A percentile compares a stretch with the other conserved stretches of the same genome.
Evolutionary conservation across 2,888 invertebrate species (phyloP).

Genomic region (Steromphala cineraria): DNA sequence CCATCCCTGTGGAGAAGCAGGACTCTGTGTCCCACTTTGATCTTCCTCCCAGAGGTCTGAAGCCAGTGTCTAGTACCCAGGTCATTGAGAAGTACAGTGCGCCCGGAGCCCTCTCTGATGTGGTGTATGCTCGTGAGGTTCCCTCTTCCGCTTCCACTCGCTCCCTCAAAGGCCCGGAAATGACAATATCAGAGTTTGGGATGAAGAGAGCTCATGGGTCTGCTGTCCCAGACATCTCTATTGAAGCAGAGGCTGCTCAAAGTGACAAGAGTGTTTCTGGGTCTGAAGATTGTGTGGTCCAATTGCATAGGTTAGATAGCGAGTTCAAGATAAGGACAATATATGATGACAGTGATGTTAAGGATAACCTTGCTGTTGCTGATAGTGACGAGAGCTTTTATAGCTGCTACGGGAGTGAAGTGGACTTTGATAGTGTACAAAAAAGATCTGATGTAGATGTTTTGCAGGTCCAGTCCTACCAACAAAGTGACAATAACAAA

Average conservation of each 20-base stretch:
- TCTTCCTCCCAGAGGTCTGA: too few relatives aligned
- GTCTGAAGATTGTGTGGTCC: neutral
- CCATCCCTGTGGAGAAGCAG: neutral
- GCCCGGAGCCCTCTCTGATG: neutral
- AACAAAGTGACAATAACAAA: neutral
- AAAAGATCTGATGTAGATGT: too few relatives aligned
- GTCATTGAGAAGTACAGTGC: neutral
- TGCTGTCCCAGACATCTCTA: too few relatives aligned
- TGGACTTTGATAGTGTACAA: too few relatives aligned
- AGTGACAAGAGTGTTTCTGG: neutral
- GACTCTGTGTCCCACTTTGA: neutral
- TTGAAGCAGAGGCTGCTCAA: too few relatives aligned
- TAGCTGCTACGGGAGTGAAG: too few relatives aligned
- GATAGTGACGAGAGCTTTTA: neutral
- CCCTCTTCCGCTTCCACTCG: too few relatives aligned
- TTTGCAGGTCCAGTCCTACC: neutral
- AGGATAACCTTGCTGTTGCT: neutral
- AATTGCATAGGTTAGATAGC: neutral
- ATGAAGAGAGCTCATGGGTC: too few relatives aligned
- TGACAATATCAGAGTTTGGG: too few relatives aligned
- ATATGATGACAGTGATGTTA: neutral
- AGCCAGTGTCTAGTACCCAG: neutral
- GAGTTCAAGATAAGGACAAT: neutral
- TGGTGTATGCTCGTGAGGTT: neutral
- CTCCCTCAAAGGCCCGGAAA: too few relatives aligned